These are phyloP conservation scores for Enhydra lutris DNA, from an alignment of 2,113 vertebrate genomes.

Conservation along the genomic window DNA sequence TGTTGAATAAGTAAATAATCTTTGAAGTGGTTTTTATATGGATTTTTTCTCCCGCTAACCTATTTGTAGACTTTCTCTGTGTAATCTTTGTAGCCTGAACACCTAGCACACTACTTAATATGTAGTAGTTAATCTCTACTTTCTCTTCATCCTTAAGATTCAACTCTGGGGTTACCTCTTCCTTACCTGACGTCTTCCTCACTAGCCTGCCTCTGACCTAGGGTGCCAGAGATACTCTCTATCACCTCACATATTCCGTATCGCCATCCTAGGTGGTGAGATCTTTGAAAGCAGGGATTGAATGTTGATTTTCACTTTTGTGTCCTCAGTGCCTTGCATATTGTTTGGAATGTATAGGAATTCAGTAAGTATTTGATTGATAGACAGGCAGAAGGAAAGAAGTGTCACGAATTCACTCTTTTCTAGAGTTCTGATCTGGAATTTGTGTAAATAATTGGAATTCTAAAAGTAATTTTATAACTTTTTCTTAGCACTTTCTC, in stretches of 20 bases:
- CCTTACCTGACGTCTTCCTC: neutral
- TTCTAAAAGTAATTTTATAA: neutral
- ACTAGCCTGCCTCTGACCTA: neutral
- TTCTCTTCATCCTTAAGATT: neutral
- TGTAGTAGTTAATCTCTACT: neutral
- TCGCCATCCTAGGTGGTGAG: neutral
- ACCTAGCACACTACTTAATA: neutral
- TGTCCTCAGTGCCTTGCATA: neutral
- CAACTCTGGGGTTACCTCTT: neutral
- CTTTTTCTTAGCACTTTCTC: neutral
- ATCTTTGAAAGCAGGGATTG: neutral
- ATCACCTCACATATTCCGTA: neutral
- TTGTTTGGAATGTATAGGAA: neutral
- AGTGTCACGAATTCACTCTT: neutral
- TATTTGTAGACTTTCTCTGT: neutral
- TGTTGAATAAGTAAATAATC: neutral
- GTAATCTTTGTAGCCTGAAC: neutral
- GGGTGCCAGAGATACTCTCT: neutral
- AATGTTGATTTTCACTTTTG: neutral
- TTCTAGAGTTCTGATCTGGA: neutral
- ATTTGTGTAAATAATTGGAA: neutral
- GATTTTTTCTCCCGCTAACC: neutral
- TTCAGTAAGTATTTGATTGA: neutral
- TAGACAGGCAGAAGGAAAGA: neutral
- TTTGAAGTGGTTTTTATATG: neutral